Conservation (phyloP, 2,113 vertebrate genomes). For the Spilogale gracilis region DNA sequence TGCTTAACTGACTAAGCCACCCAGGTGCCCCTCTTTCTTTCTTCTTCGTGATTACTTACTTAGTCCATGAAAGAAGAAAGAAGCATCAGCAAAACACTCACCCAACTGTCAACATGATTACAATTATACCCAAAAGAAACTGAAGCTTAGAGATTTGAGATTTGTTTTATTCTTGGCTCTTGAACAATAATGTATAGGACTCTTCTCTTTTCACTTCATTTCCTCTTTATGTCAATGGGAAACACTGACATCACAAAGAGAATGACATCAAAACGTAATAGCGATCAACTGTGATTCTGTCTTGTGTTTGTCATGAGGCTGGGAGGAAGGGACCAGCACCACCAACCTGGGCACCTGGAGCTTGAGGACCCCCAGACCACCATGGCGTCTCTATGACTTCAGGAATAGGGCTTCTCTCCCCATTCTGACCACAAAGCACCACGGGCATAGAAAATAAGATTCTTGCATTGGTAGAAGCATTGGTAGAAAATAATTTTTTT, state of each 20-base stretch:
- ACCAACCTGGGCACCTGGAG: background rate
- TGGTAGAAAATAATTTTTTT: background rate
- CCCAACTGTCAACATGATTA: background rate
- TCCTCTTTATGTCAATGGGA: background rate
- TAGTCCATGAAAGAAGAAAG: background rate
- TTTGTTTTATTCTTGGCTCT: background rate
- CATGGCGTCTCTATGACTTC: background rate
- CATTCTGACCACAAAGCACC: background rate
- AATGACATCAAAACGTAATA: background rate
- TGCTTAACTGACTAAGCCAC: no score
- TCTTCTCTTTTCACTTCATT: background rate
- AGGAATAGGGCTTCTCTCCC: background rate
- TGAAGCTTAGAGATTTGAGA: background rate
- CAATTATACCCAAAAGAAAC: background rate
- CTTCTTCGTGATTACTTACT: background rate
- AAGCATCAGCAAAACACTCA: background rate
- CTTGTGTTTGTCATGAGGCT: background rate
- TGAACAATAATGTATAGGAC: background rate
- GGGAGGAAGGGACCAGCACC: fast-evolving
- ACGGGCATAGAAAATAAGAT: background rate
- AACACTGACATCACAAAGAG: background rate
- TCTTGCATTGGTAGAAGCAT: background rate
- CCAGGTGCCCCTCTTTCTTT: background rate
- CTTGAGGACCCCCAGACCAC: background rate
- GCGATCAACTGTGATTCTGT: background rate